Base-by-base conservation (phyloP, 2,888 invertebrate species). In the Agonopterix heracliana region DNA sequence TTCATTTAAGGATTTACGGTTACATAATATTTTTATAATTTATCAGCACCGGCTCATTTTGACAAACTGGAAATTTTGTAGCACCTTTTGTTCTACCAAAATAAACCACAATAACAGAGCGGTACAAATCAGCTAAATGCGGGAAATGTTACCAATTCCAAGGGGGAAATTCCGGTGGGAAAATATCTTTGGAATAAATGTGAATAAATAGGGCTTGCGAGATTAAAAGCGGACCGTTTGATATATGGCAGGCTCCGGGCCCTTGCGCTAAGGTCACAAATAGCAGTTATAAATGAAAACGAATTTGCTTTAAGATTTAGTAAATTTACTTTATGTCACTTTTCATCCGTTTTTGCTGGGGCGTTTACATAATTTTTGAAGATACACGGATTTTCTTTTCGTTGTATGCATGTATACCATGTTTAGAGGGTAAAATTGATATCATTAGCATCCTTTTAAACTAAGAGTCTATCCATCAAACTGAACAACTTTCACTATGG, bases 161-260 rank as follows among this genome's bases (percentile, higher is more conserved):
- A 78, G 76, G 66, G 78, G 78, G 80, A 81, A 82, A 79, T 80
- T 83, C 85, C 81, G 74, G 72, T 74, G 78, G 79, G 77, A 74
- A 76, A 84, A 82, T 82, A 81, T 82, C 78, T 82, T 82, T 78
- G 74, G 72, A 77, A 82, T 84, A 81, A 83, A 84, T 81, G 80
- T 77, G 75, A 82, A 84, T 82, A 84, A 84, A 84, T 84, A 82
- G 81, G 80, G 69, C 81, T 79, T 70, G 75, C 64, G 79, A 81
- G 83, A 83, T 82, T 82, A 83, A 83, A 83, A 78, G 79, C 81
- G 76, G 75, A 55, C 69, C 65, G 64, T 63, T 71, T 81, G 81
- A 83, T 83, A 78, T 82, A 84, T 81, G 74, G 71, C 68, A 58
- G 64, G 63, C 62, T 66, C 68, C 54, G 40, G 63, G 63, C 69